Conservation (phyloP, 2,797 vertebrate genomes). For the Diplodus sargus region DNA sequence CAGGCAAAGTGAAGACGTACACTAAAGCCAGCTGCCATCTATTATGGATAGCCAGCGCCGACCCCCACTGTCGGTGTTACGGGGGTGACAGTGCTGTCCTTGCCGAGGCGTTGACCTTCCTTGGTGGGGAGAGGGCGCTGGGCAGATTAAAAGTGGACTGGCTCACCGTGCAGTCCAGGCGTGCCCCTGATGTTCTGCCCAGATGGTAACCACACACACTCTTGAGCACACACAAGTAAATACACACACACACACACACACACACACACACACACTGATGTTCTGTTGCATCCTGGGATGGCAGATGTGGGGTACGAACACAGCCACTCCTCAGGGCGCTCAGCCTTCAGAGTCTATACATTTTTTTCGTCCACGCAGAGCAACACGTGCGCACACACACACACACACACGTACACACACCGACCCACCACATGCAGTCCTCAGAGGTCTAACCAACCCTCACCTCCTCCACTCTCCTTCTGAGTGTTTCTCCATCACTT, state of each 20-base stretch:
- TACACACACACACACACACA: slow-evolving; percentile 45
- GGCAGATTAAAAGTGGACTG: slow-evolving; percentile 85
- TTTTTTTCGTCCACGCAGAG: slow-evolving; percentile 17
- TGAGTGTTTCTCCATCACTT: slow-evolving; percentile 83
- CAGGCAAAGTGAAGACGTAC: slow-evolving; percentile 84
- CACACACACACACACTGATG: slow-evolving; percentile 13
- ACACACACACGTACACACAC: slow-evolving; percentile 27
- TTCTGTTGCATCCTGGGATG: slow-evolving; percentile 74
- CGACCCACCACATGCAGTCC: slow-evolving; percentile 49
- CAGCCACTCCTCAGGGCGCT: slow-evolving; percentile 69
- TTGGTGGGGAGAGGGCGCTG: slow-evolving; percentile 77
- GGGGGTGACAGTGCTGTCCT: slow-evolving; percentile 82
- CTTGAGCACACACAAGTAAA: slow-evolving; percentile 46
- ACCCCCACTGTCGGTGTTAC: slow-evolving; percentile 79
- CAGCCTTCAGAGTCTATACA: slow-evolving; percentile 63
- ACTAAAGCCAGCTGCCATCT: slow-evolving; percentile 85
- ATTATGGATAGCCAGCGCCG: slow-evolving; percentile 81
- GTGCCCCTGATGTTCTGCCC: slow-evolving; percentile 84
- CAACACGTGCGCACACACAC: slow-evolving; percentile 26
- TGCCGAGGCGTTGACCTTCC: slow-evolving; percentile 83
- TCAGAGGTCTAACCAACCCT: slow-evolving; percentile 80
- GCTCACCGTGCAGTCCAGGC: slow-evolving; percentile 83
- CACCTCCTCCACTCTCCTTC: slow-evolving; percentile 78
- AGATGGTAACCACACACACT: slow-evolving; percentile 80
- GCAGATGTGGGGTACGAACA: slow-evolving; percentile 78